Evolutionary conservation across 1,140 invertebrate genomes (phyloP), one percentile per base, ranked within the genome.

Genomic region (Acyrthosiphon pisum): DNA sequence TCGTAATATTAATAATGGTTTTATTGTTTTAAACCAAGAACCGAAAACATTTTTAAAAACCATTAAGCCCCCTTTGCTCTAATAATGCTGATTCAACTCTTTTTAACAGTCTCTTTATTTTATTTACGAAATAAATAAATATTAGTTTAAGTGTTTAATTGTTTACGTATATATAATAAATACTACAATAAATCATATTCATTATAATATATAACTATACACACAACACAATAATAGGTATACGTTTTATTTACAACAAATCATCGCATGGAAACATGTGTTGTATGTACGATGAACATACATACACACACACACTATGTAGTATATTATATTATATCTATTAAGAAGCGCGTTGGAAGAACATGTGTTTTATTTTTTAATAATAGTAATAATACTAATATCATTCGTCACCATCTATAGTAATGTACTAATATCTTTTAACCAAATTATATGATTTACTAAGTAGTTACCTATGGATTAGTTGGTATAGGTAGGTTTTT

Each of bases 11-110:
- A 86, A 86, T 86, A 86, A 86, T 44, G 26, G 44, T 46, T 86
- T 46, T 86, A 86, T 86, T 88, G n/a, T 88, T 88, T 88, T n/a
- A 50, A 88, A 30, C 46, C 18, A 48, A 88, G 6, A 88, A 88
- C 30, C 30, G n/a, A 48, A 88, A 88, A 48, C 35, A 30, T 26
- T 44, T 22, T 84, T 46, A 86, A 44, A 48, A 88, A 30, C 26
- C 26, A 86, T 46, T 86, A 46, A 46, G 23, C 44, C 44, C 37
- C 11, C 4, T 30, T 86, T 11, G 3, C 6, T 18, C 11, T 46
- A 46, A 46, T 46, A 30, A 46, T 7, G 41, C 23, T 46, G 6
- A 86, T 46, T 26, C 44, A 86, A 86, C 84, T 84, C 84, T 84
- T 44, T 83, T 84, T 84, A 41, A 26, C 35, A 41, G 23, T 44